These are phyloP conservation scores for Drosophila quinaria DNA, from an alignment of 2,888 invertebrate species.

Conservation along the genomic window DNA sequence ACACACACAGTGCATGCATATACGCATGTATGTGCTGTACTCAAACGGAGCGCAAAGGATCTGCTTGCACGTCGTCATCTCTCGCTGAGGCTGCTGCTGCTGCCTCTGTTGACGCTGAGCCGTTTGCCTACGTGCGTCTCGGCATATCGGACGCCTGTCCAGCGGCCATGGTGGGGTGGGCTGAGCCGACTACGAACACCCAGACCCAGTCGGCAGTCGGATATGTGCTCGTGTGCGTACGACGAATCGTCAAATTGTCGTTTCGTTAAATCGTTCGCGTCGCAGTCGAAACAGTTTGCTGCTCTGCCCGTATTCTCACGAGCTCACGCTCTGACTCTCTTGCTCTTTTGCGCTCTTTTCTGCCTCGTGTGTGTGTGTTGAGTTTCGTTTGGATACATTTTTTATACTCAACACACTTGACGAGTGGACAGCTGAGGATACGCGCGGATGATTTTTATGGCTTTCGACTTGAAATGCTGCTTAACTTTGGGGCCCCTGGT, in stretches of 20 bases:
- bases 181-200: conserved; percentile 1
- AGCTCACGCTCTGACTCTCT: not conserved
- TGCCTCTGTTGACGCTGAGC: not conserved
- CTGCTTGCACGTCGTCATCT: conserved; percentile 34
- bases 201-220: conserved; percentile 8
- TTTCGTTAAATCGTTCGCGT: conserved; percentile 52
- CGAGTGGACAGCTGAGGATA: conserved; percentile 36
- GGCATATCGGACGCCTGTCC: conserved; percentile 39
- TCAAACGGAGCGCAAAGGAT: conserved; percentile 34
- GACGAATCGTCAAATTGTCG: conserved; percentile 38
- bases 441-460: conserved; percentile 23
- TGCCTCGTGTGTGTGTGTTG: conserved; percentile 44
- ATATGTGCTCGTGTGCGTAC: conserved; percentile 6
- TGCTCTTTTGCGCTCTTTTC: not conserved
- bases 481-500: conserved; percentile 37
- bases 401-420: conserved; percentile 37
- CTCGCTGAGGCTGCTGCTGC: not conserved
- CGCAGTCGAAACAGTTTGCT: conserved; percentile 26
- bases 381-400: conserved; percentile 23
- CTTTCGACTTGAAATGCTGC: conserved; percentile 38
- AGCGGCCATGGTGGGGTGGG: not conserved
- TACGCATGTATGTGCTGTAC: not conserved
- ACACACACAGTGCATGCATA: not conserved
- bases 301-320: not conserved
- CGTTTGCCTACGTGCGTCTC: conserved; percentile 62